Conservation (phyloP, 1,140 invertebrate genomes). For the Aphelinus certus region DNA sequence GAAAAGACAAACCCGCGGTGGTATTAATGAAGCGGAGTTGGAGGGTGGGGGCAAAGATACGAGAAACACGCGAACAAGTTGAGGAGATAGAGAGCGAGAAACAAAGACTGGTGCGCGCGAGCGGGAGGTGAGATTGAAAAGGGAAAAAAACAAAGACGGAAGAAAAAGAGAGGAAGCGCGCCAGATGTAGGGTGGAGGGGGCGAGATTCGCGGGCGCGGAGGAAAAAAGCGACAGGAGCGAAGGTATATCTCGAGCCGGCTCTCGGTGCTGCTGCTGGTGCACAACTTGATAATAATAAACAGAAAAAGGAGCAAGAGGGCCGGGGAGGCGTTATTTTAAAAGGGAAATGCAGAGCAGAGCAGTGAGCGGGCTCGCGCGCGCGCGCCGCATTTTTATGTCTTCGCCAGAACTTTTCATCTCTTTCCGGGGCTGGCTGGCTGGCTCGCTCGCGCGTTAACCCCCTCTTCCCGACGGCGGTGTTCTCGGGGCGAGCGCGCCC, state of each 20-base stretch:
- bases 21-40: slow-evolving; percentile 26
- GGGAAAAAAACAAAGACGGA: slow-evolving; percentile 16
- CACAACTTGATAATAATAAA: slow-evolving; percentile 67
- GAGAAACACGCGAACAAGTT: slow-evolving; percentile 21
- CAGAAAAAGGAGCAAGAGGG: slow-evolving; percentile 59
- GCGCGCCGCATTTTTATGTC: slow-evolving; percentile 65
- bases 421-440: slow-evolving; percentile 38
- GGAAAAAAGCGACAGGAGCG: slow-evolving; percentile 25
- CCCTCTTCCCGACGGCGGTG: neutral
- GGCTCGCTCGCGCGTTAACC: neutral
- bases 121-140: slow-evolving; percentile 16
- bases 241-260: slow-evolving; percentile 25
- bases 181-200: neutral
- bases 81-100: slow-evolving; percentile 10
- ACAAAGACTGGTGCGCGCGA: slow-evolving; percentile 3
- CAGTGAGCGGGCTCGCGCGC: neutral
- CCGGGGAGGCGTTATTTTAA: slow-evolving; percentile 62
- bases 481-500: neutral
- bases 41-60: neutral
- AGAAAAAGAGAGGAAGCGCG: neutral
- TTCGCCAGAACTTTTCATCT: slow-evolving; percentile 68
- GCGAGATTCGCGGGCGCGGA: slow-evolving; percentile 15
- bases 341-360: slow-evolving; percentile 63
- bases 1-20: slow-evolving; percentile 10
- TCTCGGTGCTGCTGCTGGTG: slow-evolving; percentile 28